A percentile compares a stretch with the other conserved stretches of the same genome.
phyloP scores from a whole-genome alignment of 2,113 vertebrate genomes.

The Raja brachyura region DNA sequence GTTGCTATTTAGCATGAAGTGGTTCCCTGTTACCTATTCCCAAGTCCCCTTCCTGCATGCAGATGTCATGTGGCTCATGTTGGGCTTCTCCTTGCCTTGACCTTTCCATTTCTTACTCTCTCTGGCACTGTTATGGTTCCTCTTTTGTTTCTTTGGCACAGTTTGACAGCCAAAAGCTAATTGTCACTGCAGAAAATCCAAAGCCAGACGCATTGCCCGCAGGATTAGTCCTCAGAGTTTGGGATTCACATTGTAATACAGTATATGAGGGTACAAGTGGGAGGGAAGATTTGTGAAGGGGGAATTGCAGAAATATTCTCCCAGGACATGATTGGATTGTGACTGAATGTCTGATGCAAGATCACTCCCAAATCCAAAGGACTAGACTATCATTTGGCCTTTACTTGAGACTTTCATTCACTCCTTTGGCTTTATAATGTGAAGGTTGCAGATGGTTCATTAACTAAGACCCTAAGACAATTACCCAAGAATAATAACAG shows the following conservation, averaged over 20 bases:
- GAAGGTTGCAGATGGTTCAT: background rate
- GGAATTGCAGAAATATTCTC: conserved; percentile 38
- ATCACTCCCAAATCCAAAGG: conserved; percentile 13
- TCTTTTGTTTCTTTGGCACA: conserved; percentile 61
- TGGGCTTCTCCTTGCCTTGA: conserved; percentile 27
- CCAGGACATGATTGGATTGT: conserved; percentile 32
- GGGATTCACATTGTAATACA: background rate
- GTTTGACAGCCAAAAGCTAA: conserved; percentile 36
- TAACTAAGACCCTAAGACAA: background rate
- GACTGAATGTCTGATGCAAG: conserved; percentile 35
- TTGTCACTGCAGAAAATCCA: background rate
- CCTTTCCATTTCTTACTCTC: conserved; percentile 62
- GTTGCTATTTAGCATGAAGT: conserved; percentile 75
- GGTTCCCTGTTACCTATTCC: conserved; percentile 49
- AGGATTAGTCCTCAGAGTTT: conserved; percentile 19
- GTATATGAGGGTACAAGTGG: background rate
- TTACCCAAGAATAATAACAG: background rate
- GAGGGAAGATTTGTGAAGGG: background rate
- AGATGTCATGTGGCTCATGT: conserved; percentile 27
- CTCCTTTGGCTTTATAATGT: background rate
- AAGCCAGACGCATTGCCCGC: conserved; percentile 26
- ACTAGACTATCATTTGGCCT: background rate
- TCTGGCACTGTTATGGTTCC: conserved; percentile 73
- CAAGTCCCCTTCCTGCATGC: conserved; percentile 41
- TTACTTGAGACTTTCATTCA: background rate